A percentile compares a stretch with the other conserved stretches of the same genome.
Evolutionary conservation across 2,113 vertebrate species (phyloP).

Genomic region (Junco hyemalis): DNA sequence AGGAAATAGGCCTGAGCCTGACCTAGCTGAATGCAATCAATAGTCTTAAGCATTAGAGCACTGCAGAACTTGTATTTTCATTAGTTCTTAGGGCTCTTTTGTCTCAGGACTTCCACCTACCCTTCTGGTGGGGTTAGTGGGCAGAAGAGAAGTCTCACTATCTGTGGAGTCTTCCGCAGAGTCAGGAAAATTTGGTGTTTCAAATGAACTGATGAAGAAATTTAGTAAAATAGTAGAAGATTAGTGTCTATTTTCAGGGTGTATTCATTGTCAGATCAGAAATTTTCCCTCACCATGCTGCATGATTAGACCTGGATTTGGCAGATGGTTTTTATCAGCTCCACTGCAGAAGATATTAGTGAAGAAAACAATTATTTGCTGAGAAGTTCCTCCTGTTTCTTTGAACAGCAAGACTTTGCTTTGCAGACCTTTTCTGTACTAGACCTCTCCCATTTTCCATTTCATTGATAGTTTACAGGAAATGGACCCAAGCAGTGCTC

Average conservation of each 20-base stretch:
- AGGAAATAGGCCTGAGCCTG: not conserved
- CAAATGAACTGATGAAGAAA: not conserved
- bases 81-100: not conserved
- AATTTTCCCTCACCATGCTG: not conserved
- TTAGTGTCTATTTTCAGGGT: not conserved
- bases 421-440: not conserved
- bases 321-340: not conserved
- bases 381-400: not conserved
- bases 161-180: not conserved
- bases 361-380: not conserved
- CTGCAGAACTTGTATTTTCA: not conserved
- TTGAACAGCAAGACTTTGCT: not conserved
- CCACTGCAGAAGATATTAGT: not conserved
- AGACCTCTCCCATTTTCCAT: accelerated
- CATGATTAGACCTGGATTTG: not conserved
- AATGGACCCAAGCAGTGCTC: not conserved
- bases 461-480: not conserved
- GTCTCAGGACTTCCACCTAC: not conserved
- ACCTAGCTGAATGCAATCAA: not conserved
- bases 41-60: not conserved
- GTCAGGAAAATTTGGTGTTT: not conserved
- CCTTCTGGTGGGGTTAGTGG: not conserved
- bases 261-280: not conserved
- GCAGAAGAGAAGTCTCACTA: not conserved
- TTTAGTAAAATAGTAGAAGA: not conserved